Evolutionary conservation across 2,113 vertebrate genomes (phyloP).

Genomic region (Platysteira castanea): DNA sequence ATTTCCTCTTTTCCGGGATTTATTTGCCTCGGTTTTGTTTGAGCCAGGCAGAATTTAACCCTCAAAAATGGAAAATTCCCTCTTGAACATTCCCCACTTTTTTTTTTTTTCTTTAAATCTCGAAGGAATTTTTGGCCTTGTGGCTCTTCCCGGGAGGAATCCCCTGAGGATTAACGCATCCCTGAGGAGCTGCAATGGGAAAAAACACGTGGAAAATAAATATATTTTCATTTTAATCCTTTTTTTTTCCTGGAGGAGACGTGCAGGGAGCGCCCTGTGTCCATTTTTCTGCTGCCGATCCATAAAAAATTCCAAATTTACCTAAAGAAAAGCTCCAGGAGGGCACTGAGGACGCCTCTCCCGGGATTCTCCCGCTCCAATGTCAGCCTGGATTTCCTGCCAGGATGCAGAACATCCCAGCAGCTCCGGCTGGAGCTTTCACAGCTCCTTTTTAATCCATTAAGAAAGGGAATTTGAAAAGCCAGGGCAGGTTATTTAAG

Average conservation of each 20-base stretch:
- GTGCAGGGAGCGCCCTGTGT: neutral
- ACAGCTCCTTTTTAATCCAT: neutral
- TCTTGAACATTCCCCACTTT: neutral
- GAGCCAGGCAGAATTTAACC: neutral
- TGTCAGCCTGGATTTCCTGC: conserved; percentile 17
- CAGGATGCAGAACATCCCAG: neutral
- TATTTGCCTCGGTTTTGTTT: neutral
- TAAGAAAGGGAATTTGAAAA: neutral
- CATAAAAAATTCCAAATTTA: fast-evolving
- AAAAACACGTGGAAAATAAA: neutral
- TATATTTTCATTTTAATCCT: neutral
- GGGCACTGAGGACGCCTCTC: neutral
- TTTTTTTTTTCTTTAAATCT: neutral
- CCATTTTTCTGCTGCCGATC: neutral
- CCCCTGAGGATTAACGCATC: neutral
- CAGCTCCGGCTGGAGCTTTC: neutral
- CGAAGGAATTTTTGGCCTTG: neutral
- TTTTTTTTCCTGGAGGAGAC: neutral
- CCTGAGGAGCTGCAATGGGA: neutral
- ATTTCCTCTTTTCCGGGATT: neutral
- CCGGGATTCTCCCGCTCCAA: neutral
- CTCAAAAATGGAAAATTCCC: neutral
- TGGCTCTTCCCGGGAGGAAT: neutral
- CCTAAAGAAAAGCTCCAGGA: fast-evolving
- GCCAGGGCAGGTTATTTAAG: neutral